These are phyloP conservation scores for Galbula dea DNA, from an alignment of 2,113 vertebrate species.

Conservation along the genomic window DNA sequence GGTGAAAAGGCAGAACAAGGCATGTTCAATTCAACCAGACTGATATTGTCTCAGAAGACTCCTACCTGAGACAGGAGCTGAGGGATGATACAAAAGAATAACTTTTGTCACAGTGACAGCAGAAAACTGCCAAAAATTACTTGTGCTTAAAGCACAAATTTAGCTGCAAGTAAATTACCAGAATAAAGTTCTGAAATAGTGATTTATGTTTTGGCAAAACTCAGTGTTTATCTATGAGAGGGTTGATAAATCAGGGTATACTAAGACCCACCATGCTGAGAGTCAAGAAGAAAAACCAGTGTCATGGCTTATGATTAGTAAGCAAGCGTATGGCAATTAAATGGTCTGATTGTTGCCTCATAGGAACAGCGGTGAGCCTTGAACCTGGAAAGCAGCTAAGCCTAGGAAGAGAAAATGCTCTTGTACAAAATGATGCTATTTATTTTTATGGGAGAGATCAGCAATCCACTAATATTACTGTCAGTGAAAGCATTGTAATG, in stretches of 20 bases:
- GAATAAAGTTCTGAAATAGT: background rate
- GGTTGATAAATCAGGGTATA: background rate
- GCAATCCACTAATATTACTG: background rate
- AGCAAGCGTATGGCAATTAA: background rate
- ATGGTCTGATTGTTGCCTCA: background rate
- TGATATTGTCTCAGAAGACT: background rate
- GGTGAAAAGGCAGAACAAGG: background rate
- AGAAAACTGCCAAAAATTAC: background rate
- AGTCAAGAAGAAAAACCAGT: background rate
- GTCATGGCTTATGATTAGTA: background rate
- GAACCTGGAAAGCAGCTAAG: background rate
- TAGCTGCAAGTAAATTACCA: background rate
- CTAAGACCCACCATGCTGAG: background rate
- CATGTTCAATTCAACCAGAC: background rate
- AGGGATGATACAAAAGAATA: background rate
- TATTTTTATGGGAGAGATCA: background rate
- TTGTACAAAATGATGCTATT: background rate
- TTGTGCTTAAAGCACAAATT: background rate
- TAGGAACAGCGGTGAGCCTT: background rate
- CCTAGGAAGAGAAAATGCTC: background rate
- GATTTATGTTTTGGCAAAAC: background rate
- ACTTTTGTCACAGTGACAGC: background rate
- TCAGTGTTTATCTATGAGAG: background rate
- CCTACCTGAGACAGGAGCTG: background rate
- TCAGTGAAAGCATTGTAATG: background rate